A percentile compares a stretch with the other conserved stretches of the same genome.
Conservation (phyloP, 1,140 invertebrate genomes). For the Triops cancriformis region DNA sequence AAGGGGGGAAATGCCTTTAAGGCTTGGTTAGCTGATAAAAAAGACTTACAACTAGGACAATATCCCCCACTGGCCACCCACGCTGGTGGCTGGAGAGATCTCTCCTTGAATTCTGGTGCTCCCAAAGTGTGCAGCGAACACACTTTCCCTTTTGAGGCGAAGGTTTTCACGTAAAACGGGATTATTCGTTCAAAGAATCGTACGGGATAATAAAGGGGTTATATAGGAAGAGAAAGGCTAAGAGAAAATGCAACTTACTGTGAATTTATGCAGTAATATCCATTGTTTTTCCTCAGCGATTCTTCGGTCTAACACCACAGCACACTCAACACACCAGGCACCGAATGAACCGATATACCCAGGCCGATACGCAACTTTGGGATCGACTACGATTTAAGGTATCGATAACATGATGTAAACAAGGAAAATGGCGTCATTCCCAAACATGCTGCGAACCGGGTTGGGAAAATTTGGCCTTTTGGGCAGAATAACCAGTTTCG, state of each 20-base stretch:
- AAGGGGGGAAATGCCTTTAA: background rate
- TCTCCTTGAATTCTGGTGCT: background rate
- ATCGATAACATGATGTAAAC: background rate
- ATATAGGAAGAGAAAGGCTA: background rate
- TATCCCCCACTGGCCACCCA: background rate
- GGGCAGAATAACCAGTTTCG: background rate
- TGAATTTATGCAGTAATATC: background rate
- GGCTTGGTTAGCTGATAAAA: background rate
- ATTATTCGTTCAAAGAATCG: background rate
- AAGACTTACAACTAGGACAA: background rate
- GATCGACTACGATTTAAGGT: too few species aligned
- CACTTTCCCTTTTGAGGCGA: background rate
- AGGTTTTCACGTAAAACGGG: background rate
- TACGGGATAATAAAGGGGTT: background rate
- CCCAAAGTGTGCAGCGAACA: background rate
- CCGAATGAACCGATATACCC: background rate
- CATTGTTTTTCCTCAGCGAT: background rate
- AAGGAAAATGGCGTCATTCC: background rate
- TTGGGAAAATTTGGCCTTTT: background rate
- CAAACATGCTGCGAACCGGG: constrained; percentile 3
- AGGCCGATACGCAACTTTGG: background rate
- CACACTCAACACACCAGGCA: background rate
- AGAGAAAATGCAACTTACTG: background rate
- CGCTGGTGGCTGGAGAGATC: background rate
- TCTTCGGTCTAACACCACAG: background rate